These are phyloP conservation scores for Camponotus pennsylvanicus DNA, from an alignment of 1,140 invertebrate species.

Conservation along the genomic window DNA sequence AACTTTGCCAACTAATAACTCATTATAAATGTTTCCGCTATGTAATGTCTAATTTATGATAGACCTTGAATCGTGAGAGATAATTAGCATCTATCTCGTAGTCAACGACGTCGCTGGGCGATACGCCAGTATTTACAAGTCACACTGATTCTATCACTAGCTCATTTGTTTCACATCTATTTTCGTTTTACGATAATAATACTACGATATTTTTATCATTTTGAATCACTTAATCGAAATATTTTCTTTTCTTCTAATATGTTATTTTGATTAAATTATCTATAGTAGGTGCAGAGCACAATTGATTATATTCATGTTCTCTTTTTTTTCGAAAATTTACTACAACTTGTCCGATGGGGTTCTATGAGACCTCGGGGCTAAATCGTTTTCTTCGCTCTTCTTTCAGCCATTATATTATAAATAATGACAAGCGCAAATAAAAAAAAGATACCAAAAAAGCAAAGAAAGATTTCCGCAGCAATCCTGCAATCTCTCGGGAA, in stretches of 20 bases:
- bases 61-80: neutral
- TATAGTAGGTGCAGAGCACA: neutral
- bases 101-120: neutral
- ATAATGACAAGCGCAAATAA: neutral
- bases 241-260: neutral
- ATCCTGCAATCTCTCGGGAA: neutral
- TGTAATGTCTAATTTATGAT: neutral
- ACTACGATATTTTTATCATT: neutral
- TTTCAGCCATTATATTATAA: neutral
- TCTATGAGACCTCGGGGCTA: neutral
- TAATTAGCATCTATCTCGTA: neutral
- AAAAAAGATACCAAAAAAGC: slow-evolving; percentile 1
- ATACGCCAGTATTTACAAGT: neutral
- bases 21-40: neutral
- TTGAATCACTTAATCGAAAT: neutral
- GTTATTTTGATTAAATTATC: neutral
- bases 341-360: neutral
- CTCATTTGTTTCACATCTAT: neutral
- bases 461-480: neutral
- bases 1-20: neutral
- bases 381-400: neutral
- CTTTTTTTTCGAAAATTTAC: neutral
- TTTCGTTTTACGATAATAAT: neutral
- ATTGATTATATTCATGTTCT: neutral
- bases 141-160: neutral